Conservation (phyloP, 2,113 vertebrate species). For the Willisornis vidua region DNA sequence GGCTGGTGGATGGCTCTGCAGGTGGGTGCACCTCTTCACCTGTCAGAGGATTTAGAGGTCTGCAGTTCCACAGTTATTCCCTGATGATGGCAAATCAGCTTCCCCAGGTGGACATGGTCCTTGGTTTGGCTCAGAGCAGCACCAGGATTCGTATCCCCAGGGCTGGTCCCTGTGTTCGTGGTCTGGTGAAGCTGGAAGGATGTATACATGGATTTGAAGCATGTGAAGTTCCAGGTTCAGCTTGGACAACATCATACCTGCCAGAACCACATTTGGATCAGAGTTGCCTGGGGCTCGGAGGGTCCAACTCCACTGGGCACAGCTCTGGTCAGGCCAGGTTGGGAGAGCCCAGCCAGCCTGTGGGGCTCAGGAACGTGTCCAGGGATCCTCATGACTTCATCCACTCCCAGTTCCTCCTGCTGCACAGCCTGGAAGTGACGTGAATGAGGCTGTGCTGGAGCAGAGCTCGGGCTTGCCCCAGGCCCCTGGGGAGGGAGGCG, state of each 20-base stretch:
- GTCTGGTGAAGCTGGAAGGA: neutral
- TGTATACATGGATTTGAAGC: fast-evolving
- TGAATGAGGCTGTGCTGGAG: neutral
- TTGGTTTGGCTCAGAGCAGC: neutral
- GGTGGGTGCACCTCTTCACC: neutral
- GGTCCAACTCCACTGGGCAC: fast-evolving
- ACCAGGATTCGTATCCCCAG: neutral
- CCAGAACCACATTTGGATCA: neutral
- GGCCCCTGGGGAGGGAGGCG: neutral
- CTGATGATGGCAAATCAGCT: neutral
- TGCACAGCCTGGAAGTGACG: neutral
- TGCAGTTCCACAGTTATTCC: neutral
- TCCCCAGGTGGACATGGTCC: neutral
- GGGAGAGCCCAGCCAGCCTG: neutral
- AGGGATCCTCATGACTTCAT: constrained; percentile 25
- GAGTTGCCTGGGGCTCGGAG: neutral
- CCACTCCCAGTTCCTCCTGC: neutral
- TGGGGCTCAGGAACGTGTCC: neutral
- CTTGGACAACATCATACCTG: fast-evolving
- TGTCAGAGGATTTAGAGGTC: fast-evolving
- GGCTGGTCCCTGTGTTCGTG: neutral
- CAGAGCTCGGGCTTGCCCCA: neutral
- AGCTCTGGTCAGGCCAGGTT: neutral
- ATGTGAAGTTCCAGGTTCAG: neutral
- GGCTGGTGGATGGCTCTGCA: neutral